phyloP scores from a whole-genome alignment of 2,888 invertebrate genomes.

The Anticlea derivata region DNA sequence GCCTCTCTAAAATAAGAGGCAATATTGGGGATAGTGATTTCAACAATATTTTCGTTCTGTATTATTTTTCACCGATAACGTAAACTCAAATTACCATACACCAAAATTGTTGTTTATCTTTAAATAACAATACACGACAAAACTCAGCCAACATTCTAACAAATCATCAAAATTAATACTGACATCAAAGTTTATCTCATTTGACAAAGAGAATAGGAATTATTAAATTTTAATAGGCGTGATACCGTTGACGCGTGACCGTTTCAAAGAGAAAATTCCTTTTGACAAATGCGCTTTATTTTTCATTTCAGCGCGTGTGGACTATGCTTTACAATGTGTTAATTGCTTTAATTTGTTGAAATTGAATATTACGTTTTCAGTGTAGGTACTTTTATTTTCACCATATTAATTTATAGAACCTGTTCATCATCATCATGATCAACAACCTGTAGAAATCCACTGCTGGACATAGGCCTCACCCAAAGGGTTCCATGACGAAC shows the following conservation, averaged over 20 bases:
- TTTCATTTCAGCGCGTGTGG: slow-evolving; percentile 44
- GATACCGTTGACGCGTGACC: slow-evolving; percentile 54
- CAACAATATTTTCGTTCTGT: no score
- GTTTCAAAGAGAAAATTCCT: slow-evolving; percentile 63
- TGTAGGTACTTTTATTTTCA: background rate
- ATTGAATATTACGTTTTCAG: slow-evolving; percentile 16
- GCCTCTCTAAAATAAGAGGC: no score
- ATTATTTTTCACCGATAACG: no score
- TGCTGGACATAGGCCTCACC: no score
- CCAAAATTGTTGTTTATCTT: no score
- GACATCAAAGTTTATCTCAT: slow-evolving; percentile 45
- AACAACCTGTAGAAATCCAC: no score
- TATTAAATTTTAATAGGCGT: slow-evolving; percentile 63
- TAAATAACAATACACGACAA: slow-evolving; percentile 10
- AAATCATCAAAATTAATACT: slow-evolving; percentile 31
- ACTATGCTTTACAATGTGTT: slow-evolving; percentile 42
- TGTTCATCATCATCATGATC: no score
- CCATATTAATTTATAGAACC: no score
- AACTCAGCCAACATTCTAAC: slow-evolving; percentile 28
- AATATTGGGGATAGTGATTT: no score
- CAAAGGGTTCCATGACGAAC: no score
- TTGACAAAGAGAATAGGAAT: slow-evolving; percentile 57
- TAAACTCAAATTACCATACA: no score
- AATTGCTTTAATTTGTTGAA: slow-evolving; percentile 44
- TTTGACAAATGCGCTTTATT: slow-evolving; percentile 54